Conservation (phyloP, 2,113 vertebrate genomes). For the Stegastes partitus region DNA sequence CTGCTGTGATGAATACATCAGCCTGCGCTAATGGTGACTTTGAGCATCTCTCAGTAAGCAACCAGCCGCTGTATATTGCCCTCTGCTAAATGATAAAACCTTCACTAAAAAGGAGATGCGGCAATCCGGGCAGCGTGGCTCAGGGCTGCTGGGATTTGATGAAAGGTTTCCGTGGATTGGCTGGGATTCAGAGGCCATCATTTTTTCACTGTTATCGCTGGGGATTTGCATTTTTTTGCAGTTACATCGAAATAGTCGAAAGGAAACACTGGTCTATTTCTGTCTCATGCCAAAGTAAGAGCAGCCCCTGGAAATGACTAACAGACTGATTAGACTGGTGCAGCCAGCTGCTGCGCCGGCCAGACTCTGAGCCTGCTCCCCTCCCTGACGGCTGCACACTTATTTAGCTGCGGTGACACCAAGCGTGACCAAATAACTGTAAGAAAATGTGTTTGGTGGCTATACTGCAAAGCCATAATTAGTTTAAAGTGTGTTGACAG, state of each 20-base stretch:
- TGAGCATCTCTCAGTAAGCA: constrained; percentile 44
- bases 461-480: not conserved
- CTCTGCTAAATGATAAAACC: constrained; percentile 60
- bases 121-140: constrained; percentile 52
- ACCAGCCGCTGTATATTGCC: constrained; percentile 26
- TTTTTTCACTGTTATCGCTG: constrained; percentile 48
- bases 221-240: constrained; percentile 57
- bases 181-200: constrained; percentile 54
- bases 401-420: constrained; percentile 42
- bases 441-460: constrained; percentile 24
- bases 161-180: constrained; percentile 67
- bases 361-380: constrained; percentile 30
- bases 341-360: constrained; percentile 29
- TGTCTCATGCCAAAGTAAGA: constrained; percentile 62
- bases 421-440: constrained; percentile 38
- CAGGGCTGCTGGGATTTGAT: constrained; percentile 66
- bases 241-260: constrained; percentile 60
- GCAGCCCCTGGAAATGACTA: constrained; percentile 68
- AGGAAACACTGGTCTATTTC: constrained; percentile 65
- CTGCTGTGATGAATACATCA: constrained; percentile 39
- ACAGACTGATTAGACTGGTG: constrained; percentile 65
- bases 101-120: constrained; percentile 31
- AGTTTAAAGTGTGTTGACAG: not conserved
- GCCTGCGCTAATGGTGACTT: constrained; percentile 26
- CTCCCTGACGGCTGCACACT: constrained; percentile 48